phyloP scores from a whole-genome alignment of 2,888 invertebrate genomes.

The Agriopis marginaria region DNA sequence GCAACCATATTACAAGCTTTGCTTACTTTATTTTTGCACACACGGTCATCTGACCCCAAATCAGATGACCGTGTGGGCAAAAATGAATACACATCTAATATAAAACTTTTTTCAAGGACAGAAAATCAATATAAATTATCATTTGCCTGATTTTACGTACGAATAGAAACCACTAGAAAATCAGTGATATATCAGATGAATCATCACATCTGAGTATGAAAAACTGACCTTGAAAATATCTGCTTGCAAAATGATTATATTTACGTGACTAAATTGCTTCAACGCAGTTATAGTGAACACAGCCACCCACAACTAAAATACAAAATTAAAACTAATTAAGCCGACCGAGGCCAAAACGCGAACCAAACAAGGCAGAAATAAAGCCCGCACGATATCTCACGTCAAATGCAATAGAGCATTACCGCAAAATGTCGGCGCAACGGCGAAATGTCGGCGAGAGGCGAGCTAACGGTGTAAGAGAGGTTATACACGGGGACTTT shows the following conservation, averaged over 20 bases:
- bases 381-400: slow-evolving; percentile 39
- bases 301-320: background rate
- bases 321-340: slow-evolving; percentile 12
- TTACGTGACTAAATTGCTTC: background rate
- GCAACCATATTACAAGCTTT: too few species aligned
- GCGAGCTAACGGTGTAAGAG: background rate
- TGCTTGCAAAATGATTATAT: background rate
- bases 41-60: too few species aligned
- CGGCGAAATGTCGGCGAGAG: slow-evolving; percentile 16
- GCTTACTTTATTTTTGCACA: too few species aligned
- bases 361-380: slow-evolving; percentile 30
- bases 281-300: background rate
- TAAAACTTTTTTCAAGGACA: too few species aligned
- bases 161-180: too few species aligned
- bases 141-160: too few species aligned
- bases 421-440: slow-evolving; percentile 42
- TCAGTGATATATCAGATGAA: too few species aligned
- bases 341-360: background rate
- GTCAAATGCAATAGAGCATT: slow-evolving; percentile 44
- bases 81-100: too few species aligned
- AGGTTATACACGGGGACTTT: background rate
- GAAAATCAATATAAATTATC: too few species aligned
- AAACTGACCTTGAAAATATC: too few species aligned
- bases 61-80: too few species aligned
- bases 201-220: too few species aligned